Evolutionary conservation across 2,888 invertebrate species (phyloP).

Genomic region (Glaucopsyche alexis): DNA sequence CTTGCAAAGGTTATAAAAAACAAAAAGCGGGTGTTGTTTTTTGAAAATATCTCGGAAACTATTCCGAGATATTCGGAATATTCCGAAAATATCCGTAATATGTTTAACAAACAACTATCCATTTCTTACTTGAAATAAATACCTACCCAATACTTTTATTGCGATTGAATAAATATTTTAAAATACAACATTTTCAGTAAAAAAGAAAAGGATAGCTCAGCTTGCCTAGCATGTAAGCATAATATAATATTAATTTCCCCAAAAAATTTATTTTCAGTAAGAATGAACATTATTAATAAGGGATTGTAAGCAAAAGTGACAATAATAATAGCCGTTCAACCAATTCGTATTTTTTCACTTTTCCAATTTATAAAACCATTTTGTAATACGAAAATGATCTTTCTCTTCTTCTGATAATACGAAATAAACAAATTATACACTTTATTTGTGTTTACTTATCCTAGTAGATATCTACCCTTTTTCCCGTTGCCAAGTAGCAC

Average conservation of each 20-base stretch:
- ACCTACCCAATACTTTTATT: background rate
- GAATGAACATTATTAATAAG: background rate
- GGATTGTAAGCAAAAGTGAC: conserved; percentile 48
- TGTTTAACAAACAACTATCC: no score
- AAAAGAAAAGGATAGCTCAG: no score
- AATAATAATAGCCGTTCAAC: conserved; percentile 61
- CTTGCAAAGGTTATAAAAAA: no score
- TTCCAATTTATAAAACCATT: conserved; percentile 56
- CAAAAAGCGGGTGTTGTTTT: no score
- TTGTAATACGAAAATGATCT: conserved; percentile 40
- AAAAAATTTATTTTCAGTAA: background rate
- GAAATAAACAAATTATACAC: conserved; percentile 38
- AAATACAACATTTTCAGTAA: no score
- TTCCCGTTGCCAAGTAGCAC: background rate
- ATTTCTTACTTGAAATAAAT: conserved; percentile 1
- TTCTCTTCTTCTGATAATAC: conserved; percentile 42
- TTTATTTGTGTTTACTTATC: conserved; percentile 31
- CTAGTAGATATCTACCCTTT: background rate
- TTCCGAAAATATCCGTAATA: no score
- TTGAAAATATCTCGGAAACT: no score
- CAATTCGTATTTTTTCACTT: conserved; percentile 70
- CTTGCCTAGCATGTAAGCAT: no score
- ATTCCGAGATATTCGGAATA: no score
- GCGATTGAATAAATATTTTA: background rate
- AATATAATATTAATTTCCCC: no score